Percentiles rank a stretch among this genome's conserved stretches.
phyloP scores from a whole-genome alignment of 2,113 vertebrate genomes.

The Salvelinus sp. region DNA sequence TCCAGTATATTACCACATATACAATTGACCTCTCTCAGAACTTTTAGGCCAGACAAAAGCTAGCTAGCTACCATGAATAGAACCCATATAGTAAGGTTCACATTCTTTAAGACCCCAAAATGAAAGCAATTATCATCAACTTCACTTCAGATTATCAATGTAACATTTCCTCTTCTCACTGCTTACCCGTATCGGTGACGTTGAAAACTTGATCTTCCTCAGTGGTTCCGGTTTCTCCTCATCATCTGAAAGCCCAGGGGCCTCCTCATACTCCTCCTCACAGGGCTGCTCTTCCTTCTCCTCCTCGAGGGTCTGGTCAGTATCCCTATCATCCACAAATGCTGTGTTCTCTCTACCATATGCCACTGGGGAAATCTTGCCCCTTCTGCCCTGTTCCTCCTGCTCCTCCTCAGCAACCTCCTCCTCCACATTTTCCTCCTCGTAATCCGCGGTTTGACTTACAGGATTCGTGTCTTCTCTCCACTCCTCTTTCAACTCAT shows the following conservation, averaged over 20 bases:
- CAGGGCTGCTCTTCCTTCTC: slow-evolving; percentile 68
- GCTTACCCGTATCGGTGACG: slow-evolving; percentile 84
- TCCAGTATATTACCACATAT: neutral
- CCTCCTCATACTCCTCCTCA: slow-evolving; percentile 83
- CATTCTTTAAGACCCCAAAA: neutral
- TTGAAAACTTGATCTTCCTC: slow-evolving; percentile 86
- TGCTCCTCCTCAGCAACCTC: slow-evolving; percentile 62
- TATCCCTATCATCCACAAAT: slow-evolving; percentile 84
- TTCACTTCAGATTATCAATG: neutral
- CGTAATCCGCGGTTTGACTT: slow-evolving; percentile 46
- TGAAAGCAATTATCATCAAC: neutral
- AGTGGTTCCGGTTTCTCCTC: slow-evolving; percentile 79
- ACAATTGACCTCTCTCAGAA: neutral
- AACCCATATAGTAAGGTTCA: too few species aligned
- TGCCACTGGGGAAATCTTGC: slow-evolving; percentile 66
- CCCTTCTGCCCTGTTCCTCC: slow-evolving; percentile 63
- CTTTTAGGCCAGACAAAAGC: neutral
- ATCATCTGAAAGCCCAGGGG: slow-evolving; percentile 85
- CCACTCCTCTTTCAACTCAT: slow-evolving; percentile 23
- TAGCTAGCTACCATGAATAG: neutral
- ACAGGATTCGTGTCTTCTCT: slow-evolving; percentile 39
- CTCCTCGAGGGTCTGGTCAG: slow-evolving; percentile 70
- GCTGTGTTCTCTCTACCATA: slow-evolving; percentile 89
- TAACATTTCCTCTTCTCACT: neutral
- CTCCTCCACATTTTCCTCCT: slow-evolving; percentile 39